Conservation (phyloP, 1,140 invertebrate species). For the Heliothis virescens region DNA sequence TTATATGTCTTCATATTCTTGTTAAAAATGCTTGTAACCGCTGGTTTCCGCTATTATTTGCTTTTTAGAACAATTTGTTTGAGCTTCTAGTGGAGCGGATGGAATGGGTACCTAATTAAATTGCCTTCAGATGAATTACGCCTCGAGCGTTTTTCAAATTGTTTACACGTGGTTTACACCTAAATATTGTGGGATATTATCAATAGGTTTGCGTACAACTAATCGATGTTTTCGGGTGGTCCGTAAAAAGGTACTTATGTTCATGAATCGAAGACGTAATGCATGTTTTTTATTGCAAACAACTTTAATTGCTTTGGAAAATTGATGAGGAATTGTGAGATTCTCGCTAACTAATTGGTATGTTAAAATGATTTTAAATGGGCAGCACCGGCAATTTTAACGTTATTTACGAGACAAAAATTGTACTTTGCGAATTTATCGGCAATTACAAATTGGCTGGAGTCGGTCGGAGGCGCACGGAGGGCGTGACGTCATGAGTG, state of each 20-base stretch:
- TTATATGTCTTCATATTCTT: too few species aligned
- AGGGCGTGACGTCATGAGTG: conserved; percentile 28
- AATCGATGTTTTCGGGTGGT: conserved; percentile 15
- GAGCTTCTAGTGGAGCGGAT: too few species aligned
- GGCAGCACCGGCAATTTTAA: conserved; percentile 55
- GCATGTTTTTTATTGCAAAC: conserved; percentile 20
- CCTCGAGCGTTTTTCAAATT: background rate
- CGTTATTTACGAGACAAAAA: conserved; percentile 67
- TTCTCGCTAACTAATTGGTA: conserved; percentile 39
- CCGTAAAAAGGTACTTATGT: conserved; percentile 5
- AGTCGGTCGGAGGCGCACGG: conserved; percentile 9
- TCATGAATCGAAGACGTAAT: background rate
- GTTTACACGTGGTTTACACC: background rate
- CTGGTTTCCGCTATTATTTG: too few species aligned
- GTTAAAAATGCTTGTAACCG: too few species aligned
- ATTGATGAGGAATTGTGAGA: conserved; percentile 39
- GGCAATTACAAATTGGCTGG: conserved; percentile 53
- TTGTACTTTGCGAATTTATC: conserved; percentile 62
- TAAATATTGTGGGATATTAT: background rate
- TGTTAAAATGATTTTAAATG: conserved; percentile 44
- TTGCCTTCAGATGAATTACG: too few species aligned
- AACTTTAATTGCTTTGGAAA: conserved; percentile 37
- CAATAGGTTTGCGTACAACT: background rate
- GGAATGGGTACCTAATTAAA: too few species aligned
- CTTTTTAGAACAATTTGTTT: too few species aligned